A percentile compares a stretch with the other conserved stretches of the same genome.
phyloP scores from a whole-genome alignment of 2,113 vertebrate genomes.

The Lates calcarifer region DNA sequence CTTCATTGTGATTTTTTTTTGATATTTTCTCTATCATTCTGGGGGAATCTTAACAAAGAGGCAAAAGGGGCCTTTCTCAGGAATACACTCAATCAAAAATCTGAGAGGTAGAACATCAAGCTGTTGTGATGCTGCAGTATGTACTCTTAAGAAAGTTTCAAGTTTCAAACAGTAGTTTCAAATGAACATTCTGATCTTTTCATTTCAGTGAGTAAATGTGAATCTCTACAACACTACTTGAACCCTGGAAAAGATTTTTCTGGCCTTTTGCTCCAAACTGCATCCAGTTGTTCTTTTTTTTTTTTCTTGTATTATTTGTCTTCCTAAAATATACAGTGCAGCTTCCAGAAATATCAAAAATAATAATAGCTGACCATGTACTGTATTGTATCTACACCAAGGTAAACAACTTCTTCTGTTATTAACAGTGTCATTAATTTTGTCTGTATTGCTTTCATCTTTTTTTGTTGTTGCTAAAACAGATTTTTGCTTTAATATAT shows the following conservation, averaged over 20 bases:
- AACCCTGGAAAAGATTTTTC: slow-evolving; percentile 29
- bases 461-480: slow-evolving; percentile 26
- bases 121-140: slow-evolving; percentile 36
- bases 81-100: slow-evolving; percentile 45
- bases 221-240: slow-evolving; percentile 17
- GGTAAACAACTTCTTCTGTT: slow-evolving; percentile 10
- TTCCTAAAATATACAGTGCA: slow-evolving; percentile 32
- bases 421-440: background rate
- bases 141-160: slow-evolving; percentile 25
- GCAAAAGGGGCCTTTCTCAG: slow-evolving; percentile 63
- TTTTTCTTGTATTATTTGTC: slow-evolving; percentile 14
- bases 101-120: slow-evolving; percentile 1
- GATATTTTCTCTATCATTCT: background rate
- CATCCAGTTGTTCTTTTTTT: background rate
- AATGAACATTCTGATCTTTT: slow-evolving; percentile 17
- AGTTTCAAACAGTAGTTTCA: slow-evolving; percentile 9
- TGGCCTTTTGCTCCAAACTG: slow-evolving; percentile 7
- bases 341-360: slow-evolving; percentile 26
- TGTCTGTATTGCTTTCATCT: background rate
- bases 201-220: slow-evolving; percentile 3
- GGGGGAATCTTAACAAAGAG: background rate
- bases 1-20: background rate
- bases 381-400: slow-evolving; percentile 29
- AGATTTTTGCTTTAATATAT: slow-evolving; percentile 30
- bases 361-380: slow-evolving; percentile 4